Evolutionary conservation across 1,140 invertebrate species (phyloP), one percentile per base, ranked within the genome.

Genomic region (Diabrotica undecimpunctata): DNA sequence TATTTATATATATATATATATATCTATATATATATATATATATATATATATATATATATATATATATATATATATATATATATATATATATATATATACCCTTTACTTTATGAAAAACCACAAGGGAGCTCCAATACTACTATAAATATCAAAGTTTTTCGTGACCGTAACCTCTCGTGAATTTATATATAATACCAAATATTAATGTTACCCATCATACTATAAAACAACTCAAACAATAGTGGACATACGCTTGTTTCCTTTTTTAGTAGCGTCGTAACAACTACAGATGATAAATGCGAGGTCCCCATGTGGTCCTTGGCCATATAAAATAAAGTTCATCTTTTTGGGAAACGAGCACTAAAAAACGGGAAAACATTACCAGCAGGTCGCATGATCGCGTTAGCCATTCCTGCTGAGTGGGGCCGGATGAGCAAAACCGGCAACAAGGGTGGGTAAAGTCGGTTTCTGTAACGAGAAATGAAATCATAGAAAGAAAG

Each of bases 341-440:
- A 57, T 72, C 70, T 72, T 74, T 73, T 72, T 70, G 69, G 70
- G 66, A 73, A 72, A 59, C 66, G 70, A 52, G 56, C 65, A 71
- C 71, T 72, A 73, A 73, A 71, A 72, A 72, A 73, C 74, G 72
- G 74, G 74, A 76, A 76, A 76, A 74, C 74, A 76, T 74, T 76
- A 76, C 73, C 74, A 76, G 73, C 73, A 76, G 74, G 73, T 76
- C 73, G 73, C 68, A 70, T 74, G 74, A 76, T 74, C 72, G 72
- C 65, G 74, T 75, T 75, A 75, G 74, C 63, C 61, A 64, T 66
- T 67, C 61, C 68, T 68, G 72, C 62, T 67, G 71, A 68, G 67
- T 70, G 66, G 62, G 62, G 62, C 68, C 70, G 72, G 70, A 74
- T 69, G 64, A 46, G 66, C 70, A 66, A 69, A 72, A 64, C 63